Conservation (phyloP, 2,113 vertebrate genomes). For the Oxyura jamaicensis region DNA sequence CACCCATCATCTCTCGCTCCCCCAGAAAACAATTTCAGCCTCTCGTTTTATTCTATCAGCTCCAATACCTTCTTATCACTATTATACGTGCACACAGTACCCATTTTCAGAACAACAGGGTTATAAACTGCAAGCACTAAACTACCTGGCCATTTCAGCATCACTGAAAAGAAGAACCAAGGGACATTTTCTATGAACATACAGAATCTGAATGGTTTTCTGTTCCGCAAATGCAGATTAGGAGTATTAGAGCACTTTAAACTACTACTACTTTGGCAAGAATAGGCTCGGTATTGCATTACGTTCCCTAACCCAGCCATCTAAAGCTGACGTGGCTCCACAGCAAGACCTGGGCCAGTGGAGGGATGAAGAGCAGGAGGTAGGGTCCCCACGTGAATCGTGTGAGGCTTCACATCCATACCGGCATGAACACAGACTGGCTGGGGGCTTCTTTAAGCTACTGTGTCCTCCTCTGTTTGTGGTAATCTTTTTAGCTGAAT, state of each 20-base stretch:
- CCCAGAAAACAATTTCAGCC: background rate
- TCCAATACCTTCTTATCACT: background rate
- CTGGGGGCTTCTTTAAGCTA: conserved; percentile 47
- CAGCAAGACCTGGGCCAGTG: background rate
- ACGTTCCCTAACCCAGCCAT: background rate
- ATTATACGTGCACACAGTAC: background rate
- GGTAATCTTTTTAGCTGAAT: conserved; percentile 74
- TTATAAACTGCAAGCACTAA: background rate
- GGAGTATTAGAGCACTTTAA: background rate
- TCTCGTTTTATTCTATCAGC: background rate
- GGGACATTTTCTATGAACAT: background rate
- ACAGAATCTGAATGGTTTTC: background rate
- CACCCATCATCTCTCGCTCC: no score
- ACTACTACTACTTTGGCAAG: background rate
- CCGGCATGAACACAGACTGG: background rate
- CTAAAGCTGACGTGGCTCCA: background rate
- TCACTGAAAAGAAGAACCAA: background rate
- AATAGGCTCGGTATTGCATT: background rate
- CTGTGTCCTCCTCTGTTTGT: conserved; percentile 33
- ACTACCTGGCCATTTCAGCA: background rate
- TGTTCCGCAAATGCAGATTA: background rate
- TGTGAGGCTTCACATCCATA: background rate
- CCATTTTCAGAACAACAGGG: background rate
- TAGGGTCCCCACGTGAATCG: background rate
- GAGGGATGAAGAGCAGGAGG: background rate